Base-by-base conservation (phyloP, 2,797 vertebrate species). In the Tinamus major region DNA sequence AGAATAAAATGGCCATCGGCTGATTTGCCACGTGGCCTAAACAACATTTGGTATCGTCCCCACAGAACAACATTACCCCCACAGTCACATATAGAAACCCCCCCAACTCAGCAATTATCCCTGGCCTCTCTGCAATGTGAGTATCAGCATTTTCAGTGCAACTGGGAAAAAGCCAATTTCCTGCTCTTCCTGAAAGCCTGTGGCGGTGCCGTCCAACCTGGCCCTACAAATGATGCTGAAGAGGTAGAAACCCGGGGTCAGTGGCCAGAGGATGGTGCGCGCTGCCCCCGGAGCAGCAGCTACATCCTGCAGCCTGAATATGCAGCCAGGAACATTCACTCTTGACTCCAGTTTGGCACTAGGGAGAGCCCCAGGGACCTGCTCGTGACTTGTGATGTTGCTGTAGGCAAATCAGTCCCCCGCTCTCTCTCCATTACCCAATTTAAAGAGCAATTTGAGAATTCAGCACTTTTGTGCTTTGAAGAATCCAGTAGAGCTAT, bases 171-270 rank as follows among this genome's bases (percentile, higher is more conserved):
- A 42, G 24, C 27, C 39, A 33, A 26, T 33, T 86, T 84, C 72
- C 63, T 55, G 42, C 72, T 72, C 76, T 93, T 92, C 89, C 90
- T 85, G 90, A 31, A 88, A 75, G 35, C 16, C 55, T 51, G 76
- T 3, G 13, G 4, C 46, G 37, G 26, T 72, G 59, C 23, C 12
- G 83, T 31, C 39, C 63, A 80, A 69, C 62, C 69, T 76, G 31
- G 39, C 35, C n/a, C 1, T 51, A 42, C 6, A 7, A 29, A 33
- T 58, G 85, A 33, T 68, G 81, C 56, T 55, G 27, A 37, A 35
- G 55, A 58, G 31, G 33, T 46, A 35, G 41, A 75, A 58, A 14
- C 64, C 31, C 1, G 0, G 46, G 79, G 65, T 49, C 81, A 82
- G 55, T 76, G 71, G 49, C 74, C 64, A 76, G 49, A 31, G 80